Base-by-base conservation (phyloP, 2,113 vertebrate genomes). In the Coturnix japonica region DNA sequence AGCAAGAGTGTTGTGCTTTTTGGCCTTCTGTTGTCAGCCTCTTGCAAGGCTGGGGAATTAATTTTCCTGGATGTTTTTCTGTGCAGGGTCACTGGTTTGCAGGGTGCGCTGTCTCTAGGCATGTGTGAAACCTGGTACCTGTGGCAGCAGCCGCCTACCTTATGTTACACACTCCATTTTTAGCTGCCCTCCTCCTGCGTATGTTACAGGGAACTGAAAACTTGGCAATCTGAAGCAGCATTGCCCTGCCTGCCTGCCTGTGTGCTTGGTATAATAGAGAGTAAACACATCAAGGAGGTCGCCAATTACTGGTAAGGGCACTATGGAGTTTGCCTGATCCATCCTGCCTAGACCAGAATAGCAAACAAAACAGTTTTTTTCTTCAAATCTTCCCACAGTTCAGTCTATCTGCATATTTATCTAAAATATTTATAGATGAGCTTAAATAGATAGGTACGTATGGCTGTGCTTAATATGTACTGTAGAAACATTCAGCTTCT, bases 391-490 rank as follows among this genome's bases (percentile, higher is more conserved):
- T 93, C 56, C 47, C 2, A 0, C 43, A 16, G 6, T 60, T 91
- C 77, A 87, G 31, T 78, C 43, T 89, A 46, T 89, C 79, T 77
- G 22, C 21, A 26, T 90, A 56, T 93, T 92, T 85, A 83, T 89
- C 60, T 82, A 85, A 85, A 94, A 83, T 93, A 85, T 85, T 89
- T 95, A 75, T 46, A 33, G n/a, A 91, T 61, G 69, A 67, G 64
- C 79, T 89, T 85, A 89, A 57, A 54, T 74, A 61, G 74, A 53
- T 80, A 56, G 51, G 9, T 89, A 43, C 7, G 13, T 66, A 37
- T 41, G 56, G 65, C 51, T 63, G n/a, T 53, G 30, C 77, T 87
- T 3, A 5, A 65, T 83, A 71, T 6, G 8, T 59, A 70, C 33
- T 73, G 85, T 59, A 87, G 72, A 15, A 73, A 46, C 6, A 22